Evolutionary conservation across 2,797 vertebrate species (phyloP), one percentile per base, ranked within the genome.

Genomic region (Dicrostonyx torquatus): DNA sequence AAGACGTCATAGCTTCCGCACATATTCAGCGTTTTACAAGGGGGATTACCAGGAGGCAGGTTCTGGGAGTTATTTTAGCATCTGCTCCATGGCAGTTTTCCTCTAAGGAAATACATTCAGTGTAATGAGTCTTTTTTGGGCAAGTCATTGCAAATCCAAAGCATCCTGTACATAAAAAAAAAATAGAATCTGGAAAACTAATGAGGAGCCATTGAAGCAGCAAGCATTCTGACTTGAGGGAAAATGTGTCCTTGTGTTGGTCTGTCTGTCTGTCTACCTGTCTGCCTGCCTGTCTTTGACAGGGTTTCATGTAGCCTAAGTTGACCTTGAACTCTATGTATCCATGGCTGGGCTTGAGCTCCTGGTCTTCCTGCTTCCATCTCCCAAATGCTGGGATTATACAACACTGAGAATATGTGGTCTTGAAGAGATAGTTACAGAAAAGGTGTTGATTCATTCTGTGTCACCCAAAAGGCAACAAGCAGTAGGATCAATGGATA

Each of bases 381-480:
- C 12, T 76, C 40, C 37, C 40, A 45, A 43, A 3, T 24, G 12
- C 53, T 62, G 37, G 37, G 48, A 24, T 88, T n/a, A 9, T 18
- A 43, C 40, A 34, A 5, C 20, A 15, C 22, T 58, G 50, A 88
- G 40, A 75, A 58, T 60, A 62, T 24, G 24, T 60, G 92, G 45
- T 94, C 62, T 85, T 88, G 60, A 64, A 89, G 72, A 79, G 29
- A 18, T 60, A 15, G n/a, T 64, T 37, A 34, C 18, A 73, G 91
- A 66, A 93, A 93, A 88, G 5, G 20, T 34, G 24, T 92, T 62
- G 34, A 37, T 80, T 93, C 60, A 72, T 87, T 91, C 58, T 79
- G 4, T 79, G 26, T 85, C 62, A 29, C 55, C 89, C 60, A 48
- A 43, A 92, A 76, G 40, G 13, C 66, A 95, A 31, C 64, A 62